Conservation (phyloP, 2,113 vertebrate genomes). For the Dicaeum eximium region DNA sequence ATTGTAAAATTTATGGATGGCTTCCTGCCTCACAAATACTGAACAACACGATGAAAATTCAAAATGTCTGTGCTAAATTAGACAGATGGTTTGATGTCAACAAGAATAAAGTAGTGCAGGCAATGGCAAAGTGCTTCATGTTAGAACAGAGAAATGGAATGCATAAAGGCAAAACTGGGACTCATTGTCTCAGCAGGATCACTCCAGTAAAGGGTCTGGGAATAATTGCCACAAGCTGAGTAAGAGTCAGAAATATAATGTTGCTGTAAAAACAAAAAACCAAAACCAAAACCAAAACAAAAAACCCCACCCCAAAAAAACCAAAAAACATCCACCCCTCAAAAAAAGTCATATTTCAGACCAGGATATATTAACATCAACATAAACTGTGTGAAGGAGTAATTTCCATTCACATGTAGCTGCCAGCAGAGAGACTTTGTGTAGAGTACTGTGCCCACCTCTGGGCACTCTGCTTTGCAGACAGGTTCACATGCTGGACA, state of each 20-base stretch:
- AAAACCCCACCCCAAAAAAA: background rate
- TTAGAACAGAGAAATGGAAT: background rate
- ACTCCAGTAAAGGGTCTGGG: background rate
- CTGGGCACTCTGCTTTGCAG: background rate
- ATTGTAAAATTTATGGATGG: background rate
- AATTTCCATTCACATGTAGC: accelerated
- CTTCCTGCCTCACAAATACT: background rate
- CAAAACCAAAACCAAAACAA: background rate
- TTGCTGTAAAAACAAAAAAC: background rate
- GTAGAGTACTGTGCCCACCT: background rate
- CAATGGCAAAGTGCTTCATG: background rate
- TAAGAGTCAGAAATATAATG: background rate
- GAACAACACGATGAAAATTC: background rate
- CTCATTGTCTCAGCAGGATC: background rate
- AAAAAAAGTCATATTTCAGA: background rate
- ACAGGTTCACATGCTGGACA: background rate
- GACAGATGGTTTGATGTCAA: background rate
- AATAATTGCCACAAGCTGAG: background rate
- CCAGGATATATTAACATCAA: background rate
- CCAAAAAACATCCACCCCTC: background rate
- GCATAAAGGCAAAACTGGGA: background rate
- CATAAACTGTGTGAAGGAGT: background rate
- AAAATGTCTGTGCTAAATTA: conserved; percentile 7
- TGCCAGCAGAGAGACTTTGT: background rate
- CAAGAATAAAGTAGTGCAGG: background rate